Percentiles rank a stretch among this genome's conserved stretches.
phyloP scores from a whole-genome alignment of 2,888 invertebrate species.

The Andrena haemorrhoa region DNA sequence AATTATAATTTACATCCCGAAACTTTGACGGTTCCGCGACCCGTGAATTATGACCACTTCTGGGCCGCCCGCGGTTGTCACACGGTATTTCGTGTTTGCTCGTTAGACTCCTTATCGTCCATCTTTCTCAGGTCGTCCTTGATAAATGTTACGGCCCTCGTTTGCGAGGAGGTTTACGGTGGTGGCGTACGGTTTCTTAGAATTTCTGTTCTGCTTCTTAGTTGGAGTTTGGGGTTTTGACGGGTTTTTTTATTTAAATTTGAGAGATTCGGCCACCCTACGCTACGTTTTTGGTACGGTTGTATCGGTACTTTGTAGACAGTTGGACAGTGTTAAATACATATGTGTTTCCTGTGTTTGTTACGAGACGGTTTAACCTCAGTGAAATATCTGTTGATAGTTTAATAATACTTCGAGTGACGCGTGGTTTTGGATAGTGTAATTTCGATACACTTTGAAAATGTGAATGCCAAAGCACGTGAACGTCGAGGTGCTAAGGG shows the following conservation, averaged over 20 bases:
- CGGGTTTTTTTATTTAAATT: not conserved
- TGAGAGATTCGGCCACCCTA: no score
- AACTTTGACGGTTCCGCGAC: conserved; percentile 30
- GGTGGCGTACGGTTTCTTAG: not conserved
- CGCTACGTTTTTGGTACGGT: no score
- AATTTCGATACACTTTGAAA: no score
- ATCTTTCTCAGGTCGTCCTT: not conserved
- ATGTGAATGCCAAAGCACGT: no score
- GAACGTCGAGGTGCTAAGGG: no score
- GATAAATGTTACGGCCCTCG: not conserved
- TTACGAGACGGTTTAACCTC: no score
- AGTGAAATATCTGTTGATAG: no score
- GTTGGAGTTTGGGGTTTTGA: not conserved
- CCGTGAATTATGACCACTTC: conserved; percentile 10
- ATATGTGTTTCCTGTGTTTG: no score
- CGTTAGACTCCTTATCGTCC: not conserved
- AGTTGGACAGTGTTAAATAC: no score
- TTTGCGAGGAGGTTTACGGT: not conserved
- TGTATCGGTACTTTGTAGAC: no score
- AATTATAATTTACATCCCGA: conserved; percentile 20
- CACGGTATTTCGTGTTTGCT: conserved; percentile 2
- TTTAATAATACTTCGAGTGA: no score
- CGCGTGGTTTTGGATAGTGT: no score
- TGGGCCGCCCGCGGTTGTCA: conserved; percentile 8
- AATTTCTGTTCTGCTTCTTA: not conserved